Base-by-base conservation (phyloP, 2,888 invertebrate genomes). In the Chloroclystis v-ata region DNA sequence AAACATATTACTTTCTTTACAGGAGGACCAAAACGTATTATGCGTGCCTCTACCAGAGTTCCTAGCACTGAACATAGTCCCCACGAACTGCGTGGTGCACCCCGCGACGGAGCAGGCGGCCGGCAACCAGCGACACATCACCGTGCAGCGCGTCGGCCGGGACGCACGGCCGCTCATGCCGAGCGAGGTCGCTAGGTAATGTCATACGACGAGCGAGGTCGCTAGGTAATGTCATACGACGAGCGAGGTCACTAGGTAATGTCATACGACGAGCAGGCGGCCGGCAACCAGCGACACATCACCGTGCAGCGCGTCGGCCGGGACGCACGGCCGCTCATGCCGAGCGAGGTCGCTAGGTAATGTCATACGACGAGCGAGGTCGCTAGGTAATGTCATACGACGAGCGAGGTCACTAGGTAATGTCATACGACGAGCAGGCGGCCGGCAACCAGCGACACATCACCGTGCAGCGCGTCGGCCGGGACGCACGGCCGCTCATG, bases 231-330 rank as follows among this genome's bases (percentile, higher is more conserved):
- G n/a, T n/a, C n/a, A n/a, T n/a, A n/a, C n/a, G n/a, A n/a, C n/a
- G n/a, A n/a, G n/a, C n/a, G n/a, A n/a, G n/a, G n/a, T n/a, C n/a
- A n/a, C n/a, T n/a, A n/a, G n/a, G n/a, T n/a, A n/a, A n/a, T n/a
- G n/a, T n/a, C n/a, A n/a, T n/a, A n/a, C n/a, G n/a, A n/a, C n/a
- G n/a, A n/a, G n/a, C n/a, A n/a, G n/a, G n/a, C n/a, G n/a, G n/a
- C n/a, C n/a, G n/a, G 28, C 7, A 65, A 61, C 29, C 78, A 72
- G 46, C 69, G 88, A 1, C 90, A 89, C 52, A 89, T 90, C 52
- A 87, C 90, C 0, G 89, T 91, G 6, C 90, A 90, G 51, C 72
- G 89, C 46, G 83, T 91, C 13, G 89, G 89, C 3, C 75, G 89
- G 11, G 91, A 91, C 59, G 90, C 90, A 0, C 64, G 90, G 33